These are phyloP conservation scores for Cephalopholis sonnerati DNA, from an alignment of 2,113 vertebrate species.

Conservation along the genomic window DNA sequence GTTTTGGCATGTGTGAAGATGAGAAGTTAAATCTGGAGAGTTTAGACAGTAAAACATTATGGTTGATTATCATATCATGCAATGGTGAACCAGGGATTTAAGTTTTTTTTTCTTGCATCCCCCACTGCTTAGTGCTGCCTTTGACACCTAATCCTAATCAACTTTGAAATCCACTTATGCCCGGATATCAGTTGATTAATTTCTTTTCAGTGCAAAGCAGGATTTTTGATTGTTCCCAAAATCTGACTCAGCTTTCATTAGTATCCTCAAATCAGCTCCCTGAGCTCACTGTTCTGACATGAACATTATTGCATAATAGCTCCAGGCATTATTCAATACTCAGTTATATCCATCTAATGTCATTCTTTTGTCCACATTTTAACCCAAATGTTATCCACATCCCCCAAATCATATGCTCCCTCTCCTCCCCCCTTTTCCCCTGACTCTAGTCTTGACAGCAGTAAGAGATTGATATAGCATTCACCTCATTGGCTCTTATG, in stretches of 20 bases:
- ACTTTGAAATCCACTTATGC: slow-evolving; percentile 31
- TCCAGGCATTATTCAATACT: slow-evolving; percentile 24
- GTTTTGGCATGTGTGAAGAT: too few relatives aligned
- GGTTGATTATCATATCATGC: slow-evolving; percentile 34
- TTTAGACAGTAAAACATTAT: too few relatives aligned
- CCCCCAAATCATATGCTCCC: not conserved
- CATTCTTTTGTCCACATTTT: slow-evolving; percentile 21
- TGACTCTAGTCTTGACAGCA: slow-evolving; percentile 55
- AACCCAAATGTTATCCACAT: slow-evolving; percentile 1
- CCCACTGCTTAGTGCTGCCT: slow-evolving; percentile 41
- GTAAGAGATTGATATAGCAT: slow-evolving; percentile 73
- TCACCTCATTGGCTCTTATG: slow-evolving; percentile 64
- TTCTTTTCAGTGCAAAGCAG: not conserved
- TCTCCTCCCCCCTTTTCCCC: not conserved
- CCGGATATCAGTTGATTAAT: not conserved
- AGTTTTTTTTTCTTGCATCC: slow-evolving; percentile 27
- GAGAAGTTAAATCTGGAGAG: too few relatives aligned
- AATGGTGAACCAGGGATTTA: slow-evolving; percentile 47
- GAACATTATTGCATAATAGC: slow-evolving; percentile 18
- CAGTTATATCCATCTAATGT: slow-evolving; percentile 10
- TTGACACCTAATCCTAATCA: slow-evolving; percentile 43
- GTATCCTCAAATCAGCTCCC: slow-evolving; percentile 2
- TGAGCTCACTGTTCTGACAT: slow-evolving; percentile 4
- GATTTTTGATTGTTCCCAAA: not conserved
- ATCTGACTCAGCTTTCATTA: not conserved